Conservation (phyloP, 2,113 vertebrate genomes). For the Oreochromis niloticus region DNA sequence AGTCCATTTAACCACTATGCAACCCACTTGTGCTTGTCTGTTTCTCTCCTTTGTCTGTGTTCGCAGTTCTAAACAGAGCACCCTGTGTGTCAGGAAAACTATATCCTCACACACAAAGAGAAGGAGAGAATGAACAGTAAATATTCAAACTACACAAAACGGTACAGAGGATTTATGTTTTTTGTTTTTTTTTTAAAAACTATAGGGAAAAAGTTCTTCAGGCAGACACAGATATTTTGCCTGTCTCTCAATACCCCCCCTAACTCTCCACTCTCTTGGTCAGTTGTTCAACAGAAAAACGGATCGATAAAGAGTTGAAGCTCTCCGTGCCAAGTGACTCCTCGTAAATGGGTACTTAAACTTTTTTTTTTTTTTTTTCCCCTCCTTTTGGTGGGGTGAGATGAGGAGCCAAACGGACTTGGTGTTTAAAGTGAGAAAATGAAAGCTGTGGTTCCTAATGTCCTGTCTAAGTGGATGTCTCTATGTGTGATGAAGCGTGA, state of each 20-base stretch:
- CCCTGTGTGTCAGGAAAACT: constrained; percentile 75
- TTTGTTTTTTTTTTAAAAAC: background rate
- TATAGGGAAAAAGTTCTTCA: constrained; percentile 4
- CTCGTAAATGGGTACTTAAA: constrained; percentile 71
- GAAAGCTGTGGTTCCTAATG: constrained; percentile 70
- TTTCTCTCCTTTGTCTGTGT: constrained; percentile 76
- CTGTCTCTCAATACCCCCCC: constrained; percentile 51
- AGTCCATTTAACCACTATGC: constrained; percentile 62
- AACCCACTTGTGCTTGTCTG: constrained; percentile 76
- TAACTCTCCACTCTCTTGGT: constrained; percentile 66
- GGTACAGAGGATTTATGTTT: constrained; percentile 15
- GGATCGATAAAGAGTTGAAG: constrained; percentile 77
- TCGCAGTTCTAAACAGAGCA: constrained; percentile 78
- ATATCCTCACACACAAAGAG: constrained; percentile 72
- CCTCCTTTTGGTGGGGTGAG: constrained; percentile 23
- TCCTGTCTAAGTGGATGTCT: constrained; percentile 68
- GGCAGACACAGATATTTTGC: constrained; percentile 22
- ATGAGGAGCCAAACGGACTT: constrained; percentile 44
- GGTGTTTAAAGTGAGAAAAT: constrained; percentile 62
- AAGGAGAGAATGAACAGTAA: constrained; percentile 68
- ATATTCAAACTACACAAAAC: constrained; percentile 64
- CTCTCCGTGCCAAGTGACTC: constrained; percentile 73
- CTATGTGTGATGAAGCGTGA: constrained; percentile 68
- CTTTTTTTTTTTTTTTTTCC: constrained; percentile 21
- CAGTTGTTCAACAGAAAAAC: constrained; percentile 72